A percentile compares a stretch with the other conserved stretches of the same genome.
Evolutionary conservation across 2,888 invertebrate species (phyloP).

Genomic region (Gasteruption jaculator): DNA sequence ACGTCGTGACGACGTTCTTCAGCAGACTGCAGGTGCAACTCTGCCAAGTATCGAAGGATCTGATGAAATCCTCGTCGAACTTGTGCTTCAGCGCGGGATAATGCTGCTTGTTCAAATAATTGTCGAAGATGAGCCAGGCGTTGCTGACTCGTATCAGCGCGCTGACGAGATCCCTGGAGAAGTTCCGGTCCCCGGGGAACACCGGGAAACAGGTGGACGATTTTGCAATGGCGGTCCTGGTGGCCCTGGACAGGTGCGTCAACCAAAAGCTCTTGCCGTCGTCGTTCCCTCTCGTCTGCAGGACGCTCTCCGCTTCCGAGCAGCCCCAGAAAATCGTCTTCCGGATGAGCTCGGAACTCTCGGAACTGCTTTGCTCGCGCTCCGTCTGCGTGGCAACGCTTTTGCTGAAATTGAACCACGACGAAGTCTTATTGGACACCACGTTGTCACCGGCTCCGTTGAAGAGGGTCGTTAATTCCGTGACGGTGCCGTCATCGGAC

Average conservation of each 20-base stretch:
- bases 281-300: conserved; percentile 20
- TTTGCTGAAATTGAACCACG: conserved; percentile 31
- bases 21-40: conserved; percentile 35
- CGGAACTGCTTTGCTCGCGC: conserved; percentile 12
- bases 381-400: conserved; percentile 35
- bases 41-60: conserved; percentile 38
- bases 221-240: conserved; percentile 39
- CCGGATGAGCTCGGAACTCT: conserved; percentile 35
- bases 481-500: too few species aligned
- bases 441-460: conserved; percentile 35
- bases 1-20: conserved; percentile 33
- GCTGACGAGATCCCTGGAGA: conserved; percentile 39
- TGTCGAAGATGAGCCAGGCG: conserved; percentile 44
- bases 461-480: conserved; percentile 22
- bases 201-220: conserved; percentile 42
- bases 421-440: conserved; percentile 27
- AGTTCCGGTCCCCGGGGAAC: conserved; percentile 35
- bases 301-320: conserved; percentile 36
- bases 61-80: conserved; percentile 31
- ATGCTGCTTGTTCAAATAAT: conserved; percentile 44
- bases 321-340: conserved; percentile 40
- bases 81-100: conserved; percentile 36
- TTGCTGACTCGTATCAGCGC: conserved; percentile 41
- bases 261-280: conserved; percentile 32
- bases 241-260: conserved; percentile 35